Evolutionary conservation across 2,888 invertebrate species (phyloP).

Genomic region (Sussaba pulchella): DNA sequence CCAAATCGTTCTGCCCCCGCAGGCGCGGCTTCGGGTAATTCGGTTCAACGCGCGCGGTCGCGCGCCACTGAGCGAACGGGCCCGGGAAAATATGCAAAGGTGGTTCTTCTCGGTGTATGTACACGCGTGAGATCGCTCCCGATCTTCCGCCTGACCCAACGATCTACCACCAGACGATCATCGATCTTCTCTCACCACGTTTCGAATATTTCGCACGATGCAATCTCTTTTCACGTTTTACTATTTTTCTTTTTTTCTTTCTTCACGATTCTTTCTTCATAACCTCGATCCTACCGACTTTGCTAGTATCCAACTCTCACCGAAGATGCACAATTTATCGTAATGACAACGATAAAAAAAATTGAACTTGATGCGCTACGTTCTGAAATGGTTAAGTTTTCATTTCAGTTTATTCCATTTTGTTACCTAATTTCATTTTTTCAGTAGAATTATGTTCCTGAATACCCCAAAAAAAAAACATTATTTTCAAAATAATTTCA

Average conservation of each 20-base stretch:
- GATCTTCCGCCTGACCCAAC: slow-evolving; percentile 44
- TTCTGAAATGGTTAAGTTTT: slow-evolving; percentile 23
- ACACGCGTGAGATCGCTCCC: slow-evolving; percentile 60
- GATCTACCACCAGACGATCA: slow-evolving; percentile 42
- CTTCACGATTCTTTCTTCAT: background rate
- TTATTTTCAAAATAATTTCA: too few relatives aligned
- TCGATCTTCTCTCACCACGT: slow-evolving; percentile 37
- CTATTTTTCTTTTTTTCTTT: background rate
- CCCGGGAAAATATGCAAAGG: slow-evolving; percentile 44
- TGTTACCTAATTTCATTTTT: too few relatives aligned
- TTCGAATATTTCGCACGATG: slow-evolving; percentile 49
- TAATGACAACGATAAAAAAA: background rate
- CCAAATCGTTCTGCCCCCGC: slow-evolving; percentile 36
- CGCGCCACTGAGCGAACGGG: too few relatives aligned
- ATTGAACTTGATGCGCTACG: background rate
- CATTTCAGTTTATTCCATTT: too few relatives aligned
- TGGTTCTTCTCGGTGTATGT: slow-evolving; percentile 6
- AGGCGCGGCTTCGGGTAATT: slow-evolving; percentile 47
- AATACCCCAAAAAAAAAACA: too few relatives aligned
- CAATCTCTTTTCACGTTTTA: background rate
- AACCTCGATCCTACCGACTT: slow-evolving; percentile 14
- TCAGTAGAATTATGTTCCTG: too few relatives aligned
- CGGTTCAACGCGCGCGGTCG: slow-evolving; percentile 46
- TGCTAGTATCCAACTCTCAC: background rate
- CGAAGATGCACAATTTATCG: background rate